These are phyloP conservation scores for human DNA, from an alignment of 2,113 vertebrate genomes.

Conservation along the genomic window GRCh38 chr3:45436001-45436500, in stretches of 20 bases:
- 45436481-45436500: conserved; percentile 32
- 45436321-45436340: conserved; percentile 26
- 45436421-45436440: conserved; percentile 54
- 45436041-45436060: not conserved
- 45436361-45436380: not conserved
- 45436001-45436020: not conserved
- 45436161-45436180: not conserved
- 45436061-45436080: not conserved
- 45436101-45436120: not conserved
- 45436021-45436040: not conserved
- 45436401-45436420: conserved; percentile 59
- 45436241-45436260: not conserved
- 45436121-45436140: not conserved
- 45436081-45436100: not conserved
- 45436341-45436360: conserved; percentile 48
- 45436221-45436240: not conserved
- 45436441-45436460: conserved; percentile 56
- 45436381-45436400: not conserved
- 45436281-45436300: not conserved
- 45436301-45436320: not conserved
- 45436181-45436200: not conserved
- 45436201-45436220: not conserved
- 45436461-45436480: conserved; percentile 55
- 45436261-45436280: not conserved
- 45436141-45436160: not conserved